A percentile compares a stretch with the other conserved stretches of the same genome.
phyloP scores from a whole-genome alignment of 30 jellyfish, hydroid and myxozoan species.

The Catostylus mosaicus region DNA sequence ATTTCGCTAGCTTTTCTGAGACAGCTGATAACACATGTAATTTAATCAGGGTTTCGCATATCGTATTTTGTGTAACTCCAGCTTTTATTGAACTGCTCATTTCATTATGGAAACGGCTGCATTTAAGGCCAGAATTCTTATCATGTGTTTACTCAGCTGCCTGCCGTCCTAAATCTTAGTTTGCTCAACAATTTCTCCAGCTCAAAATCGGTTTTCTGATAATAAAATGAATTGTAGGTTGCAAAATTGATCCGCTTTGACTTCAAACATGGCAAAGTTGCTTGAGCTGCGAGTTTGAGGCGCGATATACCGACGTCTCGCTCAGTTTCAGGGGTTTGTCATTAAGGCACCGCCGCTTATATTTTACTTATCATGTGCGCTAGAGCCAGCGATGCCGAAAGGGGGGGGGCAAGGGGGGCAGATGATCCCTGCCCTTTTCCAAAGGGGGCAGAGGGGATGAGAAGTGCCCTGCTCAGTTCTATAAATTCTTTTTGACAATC shows the following conservation, averaged over 20 bases:
- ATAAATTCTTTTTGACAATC: too few relatives aligned
- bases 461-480: too few relatives aligned
- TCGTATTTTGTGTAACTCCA: not conserved
- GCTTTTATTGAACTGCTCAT: slow-evolving; percentile 29
- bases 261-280: not conserved
- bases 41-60: slow-evolving; percentile 2
- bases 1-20: slow-evolving; percentile 2
- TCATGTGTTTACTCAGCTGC: slow-evolving; percentile 14
- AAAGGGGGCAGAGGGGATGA: too few relatives aligned
- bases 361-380: too few relatives aligned
- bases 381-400: too few relatives aligned
- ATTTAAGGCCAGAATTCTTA: not conserved
- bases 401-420: too few relatives aligned
- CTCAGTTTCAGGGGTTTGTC: too few relatives aligned
- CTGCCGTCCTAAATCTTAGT: not conserved
- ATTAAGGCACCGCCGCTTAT: too few relatives aligned
- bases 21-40: slow-evolving; percentile 12
- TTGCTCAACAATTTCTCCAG: not conserved
- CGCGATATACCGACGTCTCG: too few relatives aligned
- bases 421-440: too few relatives aligned
- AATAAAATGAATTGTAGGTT: not conserved
- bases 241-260: not conserved
- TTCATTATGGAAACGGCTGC: slow-evolving; percentile 9
- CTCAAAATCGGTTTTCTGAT: not conserved
- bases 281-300: too few relatives aligned